A percentile compares a stretch with the other conserved stretches of the same genome.
Conservation (phyloP, 2,888 invertebrate genomes). For the Drosophila trichaetosa region DNA sequence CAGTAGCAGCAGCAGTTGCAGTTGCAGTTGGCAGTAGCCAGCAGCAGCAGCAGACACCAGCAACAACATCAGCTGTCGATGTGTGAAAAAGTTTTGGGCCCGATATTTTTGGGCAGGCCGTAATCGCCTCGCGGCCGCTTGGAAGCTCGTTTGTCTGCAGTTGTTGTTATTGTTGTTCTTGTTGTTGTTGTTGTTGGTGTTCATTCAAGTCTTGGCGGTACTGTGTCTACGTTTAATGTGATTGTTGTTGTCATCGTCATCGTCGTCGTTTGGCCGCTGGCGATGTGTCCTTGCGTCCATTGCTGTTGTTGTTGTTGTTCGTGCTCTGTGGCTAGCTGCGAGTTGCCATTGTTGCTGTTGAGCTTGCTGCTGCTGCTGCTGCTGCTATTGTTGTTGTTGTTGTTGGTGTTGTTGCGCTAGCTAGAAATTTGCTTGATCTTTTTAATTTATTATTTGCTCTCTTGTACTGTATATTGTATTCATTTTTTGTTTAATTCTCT, state of each 20-base stretch:
- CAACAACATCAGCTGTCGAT: constrained; percentile 34
- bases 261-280: constrained; percentile 41
- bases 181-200: constrained; percentile 36
- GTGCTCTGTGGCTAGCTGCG: constrained; percentile 8
- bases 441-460: constrained; percentile 49
- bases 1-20: constrained; percentile 34
- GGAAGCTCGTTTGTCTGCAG: constrained; percentile 69
- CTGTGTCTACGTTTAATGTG: constrained; percentile 33
- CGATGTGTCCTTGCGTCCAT: constrained; percentile 22
- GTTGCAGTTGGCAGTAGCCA: constrained; percentile 16
- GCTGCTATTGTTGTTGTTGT: constrained; percentile 30
- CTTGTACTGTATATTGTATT: constrained; percentile 47
- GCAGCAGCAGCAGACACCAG: constrained; percentile 29
- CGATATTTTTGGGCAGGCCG: constrained; percentile 9
- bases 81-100: constrained; percentile 22
- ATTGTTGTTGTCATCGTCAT: constrained; percentile 25
- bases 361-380: constrained; percentile 15
- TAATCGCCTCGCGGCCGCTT: constrained; percentile 56
- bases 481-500: constrained; percentile 49
- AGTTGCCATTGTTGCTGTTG: constrained; percentile 3
- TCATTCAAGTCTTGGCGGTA: constrained; percentile 40
- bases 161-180: constrained; percentile 26
- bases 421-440: constrained; percentile 64
- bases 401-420: constrained; percentile 46
- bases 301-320: constrained; percentile 10